These are phyloP conservation scores for Apodemia zela DNA, from an alignment of 2,888 invertebrate species.

Conservation along the genomic window DNA sequence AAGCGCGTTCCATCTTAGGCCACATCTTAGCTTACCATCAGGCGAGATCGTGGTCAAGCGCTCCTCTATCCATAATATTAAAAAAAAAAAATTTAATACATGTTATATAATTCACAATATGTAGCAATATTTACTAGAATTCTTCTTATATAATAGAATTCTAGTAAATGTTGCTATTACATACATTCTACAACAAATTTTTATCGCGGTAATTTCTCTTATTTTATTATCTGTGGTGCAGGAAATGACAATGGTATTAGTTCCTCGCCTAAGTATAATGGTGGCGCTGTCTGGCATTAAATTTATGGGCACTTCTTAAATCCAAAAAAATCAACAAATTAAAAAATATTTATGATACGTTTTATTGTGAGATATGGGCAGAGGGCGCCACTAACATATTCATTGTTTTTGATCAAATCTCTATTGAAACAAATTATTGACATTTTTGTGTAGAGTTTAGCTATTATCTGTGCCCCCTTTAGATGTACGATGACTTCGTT, in stretches of 20 bases:
- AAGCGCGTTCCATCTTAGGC: too few species aligned
- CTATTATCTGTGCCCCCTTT: not conserved
- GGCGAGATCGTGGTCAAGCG: too few species aligned
- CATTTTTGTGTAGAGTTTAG: constrained; percentile 7
- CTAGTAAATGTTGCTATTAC: not conserved
- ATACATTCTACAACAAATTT: not conserved
- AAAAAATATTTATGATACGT: not conserved
- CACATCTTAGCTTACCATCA: too few species aligned
- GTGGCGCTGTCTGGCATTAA: not conserved
- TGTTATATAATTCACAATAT: not conserved
- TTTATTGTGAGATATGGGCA: not conserved
- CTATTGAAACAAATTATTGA: constrained; percentile 3
- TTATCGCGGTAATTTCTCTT: not conserved
- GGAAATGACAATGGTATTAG: constrained; percentile 12
- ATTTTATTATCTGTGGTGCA: constrained; percentile 4
- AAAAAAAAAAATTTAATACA: too few species aligned
- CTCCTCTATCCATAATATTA: too few species aligned
- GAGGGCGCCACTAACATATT: not conserved
- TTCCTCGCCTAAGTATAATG: not conserved
- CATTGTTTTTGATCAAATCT: constrained; percentile 1
- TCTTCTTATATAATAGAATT: too few species aligned
- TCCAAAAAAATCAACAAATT: not conserved
- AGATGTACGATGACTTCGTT: not conserved
- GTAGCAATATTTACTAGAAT: too few species aligned
- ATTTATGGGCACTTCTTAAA: not conserved